phyloP scores from a whole-genome alignment of 2,797 vertebrate species.

The Telmatherina bonti region DNA sequence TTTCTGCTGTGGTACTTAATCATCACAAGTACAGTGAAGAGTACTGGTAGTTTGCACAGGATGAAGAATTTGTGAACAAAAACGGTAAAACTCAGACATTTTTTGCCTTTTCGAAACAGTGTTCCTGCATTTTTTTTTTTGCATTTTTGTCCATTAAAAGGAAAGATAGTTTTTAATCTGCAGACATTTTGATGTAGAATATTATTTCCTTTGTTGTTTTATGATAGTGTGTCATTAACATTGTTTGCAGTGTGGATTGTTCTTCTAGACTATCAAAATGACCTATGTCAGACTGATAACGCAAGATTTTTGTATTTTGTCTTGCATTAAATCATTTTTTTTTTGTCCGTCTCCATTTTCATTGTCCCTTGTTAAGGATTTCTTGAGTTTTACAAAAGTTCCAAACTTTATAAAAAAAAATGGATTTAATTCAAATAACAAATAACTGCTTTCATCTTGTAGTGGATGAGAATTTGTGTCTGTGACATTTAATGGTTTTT shows the following conservation, averaged over 20 bases:
- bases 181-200: not conserved
- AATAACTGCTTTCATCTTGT: not conserved
- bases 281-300: not conserved
- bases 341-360: too few species aligned
- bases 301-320: not conserved
- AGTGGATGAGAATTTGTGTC: too few species aligned
- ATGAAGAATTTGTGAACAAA: slow-evolving; percentile 8
- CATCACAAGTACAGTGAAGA: not conserved
- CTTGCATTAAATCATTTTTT: too few species aligned
- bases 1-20: too few species aligned
- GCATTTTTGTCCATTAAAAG: not conserved
- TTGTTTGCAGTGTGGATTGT: not conserved
- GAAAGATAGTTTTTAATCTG: not conserved
- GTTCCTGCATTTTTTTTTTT: not conserved
- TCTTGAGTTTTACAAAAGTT: not conserved
- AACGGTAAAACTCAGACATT: not conserved
- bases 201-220: not conserved
- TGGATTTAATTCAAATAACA: not conserved
- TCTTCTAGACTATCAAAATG: not conserved
- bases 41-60: not conserved
- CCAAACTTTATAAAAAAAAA: not conserved
- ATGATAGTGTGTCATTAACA: not conserved
- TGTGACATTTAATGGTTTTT: too few species aligned
- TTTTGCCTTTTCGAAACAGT: not conserved
- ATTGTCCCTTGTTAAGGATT: not conserved